These are phyloP conservation scores for Chirona hameri DNA, from an alignment of 2,888 invertebrate genomes.

Conservation along the genomic window DNA sequence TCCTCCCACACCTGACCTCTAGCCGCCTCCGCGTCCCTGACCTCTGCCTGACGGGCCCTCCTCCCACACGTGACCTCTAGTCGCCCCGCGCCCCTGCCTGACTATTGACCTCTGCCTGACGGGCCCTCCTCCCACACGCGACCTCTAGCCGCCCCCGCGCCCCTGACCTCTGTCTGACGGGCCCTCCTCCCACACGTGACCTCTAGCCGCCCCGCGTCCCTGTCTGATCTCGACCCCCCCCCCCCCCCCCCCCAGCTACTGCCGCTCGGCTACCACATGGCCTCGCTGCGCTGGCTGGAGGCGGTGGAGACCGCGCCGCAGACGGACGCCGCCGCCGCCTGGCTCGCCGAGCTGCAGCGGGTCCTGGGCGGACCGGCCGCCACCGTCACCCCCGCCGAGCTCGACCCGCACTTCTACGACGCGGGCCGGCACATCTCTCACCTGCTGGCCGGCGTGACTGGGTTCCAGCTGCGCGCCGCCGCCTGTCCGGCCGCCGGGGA, in stretches of 20 bases:
- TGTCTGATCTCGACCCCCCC: not conserved
- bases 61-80: not conserved
- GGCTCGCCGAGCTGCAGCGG: not conserved
- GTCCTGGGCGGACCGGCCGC: not conserved
- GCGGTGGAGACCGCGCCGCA: not conserved
- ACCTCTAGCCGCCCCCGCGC: too few relatives aligned
- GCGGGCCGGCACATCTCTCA: not conserved
- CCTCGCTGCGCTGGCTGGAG: slow-evolving; percentile 12
- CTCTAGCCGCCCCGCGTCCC: not conserved
- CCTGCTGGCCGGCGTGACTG: not conserved
- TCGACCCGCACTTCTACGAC: not conserved
- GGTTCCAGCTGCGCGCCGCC: slow-evolving; percentile 1
- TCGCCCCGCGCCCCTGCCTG: not conserved
- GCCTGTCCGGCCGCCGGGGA: not conserved
- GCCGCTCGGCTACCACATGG: not conserved
- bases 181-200: not conserved
- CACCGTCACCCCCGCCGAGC: not conserved
- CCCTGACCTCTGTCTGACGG: not conserved
- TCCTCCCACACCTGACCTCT: too few relatives aligned
- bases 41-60: not conserved
- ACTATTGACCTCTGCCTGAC: too few relatives aligned
- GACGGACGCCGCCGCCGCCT: not conserved
- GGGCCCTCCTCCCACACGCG: too few relatives aligned
- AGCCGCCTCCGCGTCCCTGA: too few relatives aligned
- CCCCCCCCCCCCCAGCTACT: too few relatives aligned